These are phyloP conservation scores for Pituophis catenifer DNA, from an alignment of 2,113 vertebrate species.

Conservation along the genomic window DNA sequence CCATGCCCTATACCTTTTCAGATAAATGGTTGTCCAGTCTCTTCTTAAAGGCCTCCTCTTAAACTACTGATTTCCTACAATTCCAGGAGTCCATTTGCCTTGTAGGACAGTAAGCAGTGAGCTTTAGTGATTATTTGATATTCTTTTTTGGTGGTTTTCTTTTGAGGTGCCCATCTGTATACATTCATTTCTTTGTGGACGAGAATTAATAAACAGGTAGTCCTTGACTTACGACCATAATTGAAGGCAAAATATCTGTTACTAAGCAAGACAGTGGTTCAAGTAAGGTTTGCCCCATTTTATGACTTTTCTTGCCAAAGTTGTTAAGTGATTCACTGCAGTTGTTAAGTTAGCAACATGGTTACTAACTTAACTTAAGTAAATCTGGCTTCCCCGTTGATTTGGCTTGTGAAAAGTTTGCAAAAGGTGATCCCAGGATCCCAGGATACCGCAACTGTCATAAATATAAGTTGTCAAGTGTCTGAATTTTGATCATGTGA, in stretches of 20 bases:
- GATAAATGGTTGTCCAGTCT: neutral
- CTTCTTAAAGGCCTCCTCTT: neutral
- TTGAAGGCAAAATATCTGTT: neutral
- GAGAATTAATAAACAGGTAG: neutral
- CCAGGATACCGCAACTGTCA: fast-evolving
- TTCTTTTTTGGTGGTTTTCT: neutral
- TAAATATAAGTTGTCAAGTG: neutral
- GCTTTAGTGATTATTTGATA: neutral
- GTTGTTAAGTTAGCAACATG: neutral
- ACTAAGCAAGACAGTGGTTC: neutral
- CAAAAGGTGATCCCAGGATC: too few species aligned
- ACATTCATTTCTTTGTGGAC: neutral
- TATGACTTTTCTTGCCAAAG: neutral
- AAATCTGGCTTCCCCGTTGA: neutral
- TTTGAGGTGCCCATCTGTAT: neutral
- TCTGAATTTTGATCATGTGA: neutral
- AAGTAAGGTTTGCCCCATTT: neutral
- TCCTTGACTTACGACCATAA: too few species aligned
- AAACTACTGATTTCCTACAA: neutral
- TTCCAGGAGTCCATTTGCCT: neutral
- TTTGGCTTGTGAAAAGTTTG: neutral
- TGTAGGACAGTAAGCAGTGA: neutral
- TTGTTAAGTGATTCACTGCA: neutral
- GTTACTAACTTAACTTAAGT: neutral
- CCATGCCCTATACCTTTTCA: neutral